Evolutionary conservation across 2,113 vertebrate genomes (phyloP), one percentile per base, ranked within the genome.

Genomic region (Thunnus thynnus): DNA sequence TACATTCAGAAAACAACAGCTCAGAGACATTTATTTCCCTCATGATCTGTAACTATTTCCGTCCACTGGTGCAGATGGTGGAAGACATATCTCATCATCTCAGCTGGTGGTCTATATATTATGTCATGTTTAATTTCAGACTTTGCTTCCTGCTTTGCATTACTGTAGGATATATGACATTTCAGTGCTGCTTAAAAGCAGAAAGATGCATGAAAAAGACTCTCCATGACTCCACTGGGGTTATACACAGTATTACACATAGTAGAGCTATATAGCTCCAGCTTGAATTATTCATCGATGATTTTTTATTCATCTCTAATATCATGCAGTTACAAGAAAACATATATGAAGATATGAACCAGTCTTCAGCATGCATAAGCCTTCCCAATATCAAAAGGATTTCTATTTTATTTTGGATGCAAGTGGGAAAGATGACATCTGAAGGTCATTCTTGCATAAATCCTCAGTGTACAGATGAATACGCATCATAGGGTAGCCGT

Each of bases 391-490:
- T 63, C 48, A 56, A 27, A 13, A 52, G 20, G 1, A 78, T 63
- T 73, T 73, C 64, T 56, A 32, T 88, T 73, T 75, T 55, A 18
- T 1, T 57, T 58, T 36, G 5, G 66, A 32, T 56, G 22, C 66
- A 16, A 73, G 55, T 73, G 56, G 74, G 54, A 75, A 44, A 51
- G 69, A 69, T 3, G 5, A 61, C 27, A 65, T 63, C 12, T 55
- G 67, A 89, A 89, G 85, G 86, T 89, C 85, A 75, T 56, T 56
- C 41, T 72, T 70, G 72, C 72, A 85, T 78, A 78, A 55, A 90
- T 88, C 80, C 27, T 61, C 78, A 17, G 17, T n/a, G 70, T 41
- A 72, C 76, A 87, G 60, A 85, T 69, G 76, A 86, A 74, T 20
- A 25, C 20, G 8, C 64, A 77, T 86, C 83, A 75, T 46, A 11